A percentile compares a stretch with the other conserved stretches of the same genome.
These are phyloP conservation scores for Dorcus parallelipipedus DNA, from an alignment of 2,888 invertebrate species.

Conservation along the genomic window DNA sequence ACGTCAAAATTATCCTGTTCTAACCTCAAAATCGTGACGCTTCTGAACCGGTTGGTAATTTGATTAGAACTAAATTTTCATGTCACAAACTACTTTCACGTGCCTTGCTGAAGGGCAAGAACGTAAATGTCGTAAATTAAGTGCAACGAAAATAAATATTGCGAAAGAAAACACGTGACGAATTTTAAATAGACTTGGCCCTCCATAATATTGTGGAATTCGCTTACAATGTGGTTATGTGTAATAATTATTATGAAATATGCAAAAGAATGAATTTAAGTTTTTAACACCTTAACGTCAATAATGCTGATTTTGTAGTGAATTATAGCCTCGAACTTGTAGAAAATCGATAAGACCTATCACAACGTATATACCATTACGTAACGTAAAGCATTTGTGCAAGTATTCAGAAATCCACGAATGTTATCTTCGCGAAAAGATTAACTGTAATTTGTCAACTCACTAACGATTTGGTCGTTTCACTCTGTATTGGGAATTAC, in stretches of 20 bases:
- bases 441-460: neutral
- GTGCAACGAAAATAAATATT: too few relatives aligned
- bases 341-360: conserved; percentile 18
- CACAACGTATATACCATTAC: conserved; percentile 16
- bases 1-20: too few relatives aligned
- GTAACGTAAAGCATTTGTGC: conserved; percentile 5
- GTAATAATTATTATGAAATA: neutral
- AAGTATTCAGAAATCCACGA: neutral
- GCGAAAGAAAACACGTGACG: conserved; percentile 8
- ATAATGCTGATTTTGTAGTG: neutral
- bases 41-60: too few relatives aligned
- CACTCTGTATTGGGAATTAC: neutral
- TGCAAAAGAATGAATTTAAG: neutral
- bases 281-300: neutral
- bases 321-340: neutral
- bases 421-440: neutral
- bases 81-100: too few relatives aligned
- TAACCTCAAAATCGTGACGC: too few relatives aligned
- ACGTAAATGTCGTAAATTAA: too few relatives aligned
- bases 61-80: too few relatives aligned
- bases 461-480: neutral
- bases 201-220: neutral
- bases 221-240: neutral
- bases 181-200: conserved; percentile 13
- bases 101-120: too few relatives aligned